phyloP scores from a whole-genome alignment of 2,888 invertebrate genomes.

The Rhamnusium bicolor region DNA sequence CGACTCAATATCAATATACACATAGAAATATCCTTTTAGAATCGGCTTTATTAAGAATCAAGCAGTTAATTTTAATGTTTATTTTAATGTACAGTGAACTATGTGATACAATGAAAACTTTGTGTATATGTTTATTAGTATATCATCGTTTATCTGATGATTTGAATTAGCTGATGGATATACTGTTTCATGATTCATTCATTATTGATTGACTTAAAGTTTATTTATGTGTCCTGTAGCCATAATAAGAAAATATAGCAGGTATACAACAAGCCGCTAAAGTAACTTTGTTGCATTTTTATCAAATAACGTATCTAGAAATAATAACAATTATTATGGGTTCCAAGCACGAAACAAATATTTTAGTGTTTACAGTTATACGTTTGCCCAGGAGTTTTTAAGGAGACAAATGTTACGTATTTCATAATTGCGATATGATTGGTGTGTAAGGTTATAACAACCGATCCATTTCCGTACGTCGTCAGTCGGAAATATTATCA shows the following conservation, averaged over 20 bases:
- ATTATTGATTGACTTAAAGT: constrained; percentile 30
- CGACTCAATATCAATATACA: not conserved
- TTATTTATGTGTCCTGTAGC: constrained; percentile 35
- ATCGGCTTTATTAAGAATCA: constrained; percentile 7
- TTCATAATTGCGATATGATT: too few species aligned
- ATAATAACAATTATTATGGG: not conserved
- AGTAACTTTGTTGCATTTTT: constrained; percentile 27
- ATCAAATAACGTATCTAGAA: not conserved
- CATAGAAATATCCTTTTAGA: constrained; percentile 13
- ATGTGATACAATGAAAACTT: constrained; percentile 31
- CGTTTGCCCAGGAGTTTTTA: too few species aligned
- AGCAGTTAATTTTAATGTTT: constrained; percentile 23
- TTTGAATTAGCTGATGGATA: constrained; percentile 11
- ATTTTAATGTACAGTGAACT: constrained; percentile 31
- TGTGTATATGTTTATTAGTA: constrained; percentile 26
- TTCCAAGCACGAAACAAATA: not conserved
- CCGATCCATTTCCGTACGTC: too few species aligned
- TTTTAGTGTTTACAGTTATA: too few species aligned
- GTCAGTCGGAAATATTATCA: too few species aligned
- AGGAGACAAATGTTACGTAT: too few species aligned
- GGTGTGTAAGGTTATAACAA: too few species aligned
- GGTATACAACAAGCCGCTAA: constrained; percentile 24
- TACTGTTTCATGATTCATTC: constrained; percentile 18
- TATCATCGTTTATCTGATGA: constrained; percentile 27
- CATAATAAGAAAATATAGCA: constrained; percentile 35